A percentile compares a stretch with the other conserved stretches of the same genome.
Evolutionary conservation across 2,888 invertebrate species (phyloP).

Genomic region (Hyposoter dolosus): DNA sequence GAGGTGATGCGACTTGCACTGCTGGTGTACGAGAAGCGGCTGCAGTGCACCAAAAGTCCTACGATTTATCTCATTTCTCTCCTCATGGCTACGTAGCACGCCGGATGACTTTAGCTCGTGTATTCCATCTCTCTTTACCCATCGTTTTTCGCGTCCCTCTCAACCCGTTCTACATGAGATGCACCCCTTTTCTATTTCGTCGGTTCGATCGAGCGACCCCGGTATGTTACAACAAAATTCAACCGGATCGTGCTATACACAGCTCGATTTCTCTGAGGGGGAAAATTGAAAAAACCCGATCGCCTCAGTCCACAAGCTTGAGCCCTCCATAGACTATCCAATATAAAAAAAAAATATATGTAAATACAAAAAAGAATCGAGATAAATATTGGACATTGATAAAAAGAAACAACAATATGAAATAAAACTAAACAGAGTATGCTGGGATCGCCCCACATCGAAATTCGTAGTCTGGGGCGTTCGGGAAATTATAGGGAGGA

Average conservation of each 20-base stretch:
- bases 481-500: conserved; percentile 17
- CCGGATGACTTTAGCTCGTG: conserved; percentile 64
- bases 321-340: conserved; percentile 11
- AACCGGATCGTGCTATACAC: conserved; percentile 42
- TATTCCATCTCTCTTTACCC: neutral
- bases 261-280: conserved; percentile 9
- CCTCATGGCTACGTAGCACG: conserved; percentile 46
- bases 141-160: neutral
- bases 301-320: conserved; percentile 6
- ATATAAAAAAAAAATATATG: conserved; percentile 29
- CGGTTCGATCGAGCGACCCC: conserved; percentile 4
- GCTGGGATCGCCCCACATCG: neutral
- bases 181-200: conserved; percentile 12
- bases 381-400: neutral
- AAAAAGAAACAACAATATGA: neutral
- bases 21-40: conserved; percentile 12
- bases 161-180: conserved; percentile 11
- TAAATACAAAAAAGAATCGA: neutral
- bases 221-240: conserved; percentile 57
- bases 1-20: conserved; percentile 51
- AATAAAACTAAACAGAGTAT: neutral
- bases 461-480: neutral
- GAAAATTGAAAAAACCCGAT: conserved; percentile 62
- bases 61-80: conserved; percentile 69
- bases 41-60: conserved; percentile 52